phyloP scores from a whole-genome alignment of 2,888 invertebrate genomes.

The Amphipyra berbera region DNA sequence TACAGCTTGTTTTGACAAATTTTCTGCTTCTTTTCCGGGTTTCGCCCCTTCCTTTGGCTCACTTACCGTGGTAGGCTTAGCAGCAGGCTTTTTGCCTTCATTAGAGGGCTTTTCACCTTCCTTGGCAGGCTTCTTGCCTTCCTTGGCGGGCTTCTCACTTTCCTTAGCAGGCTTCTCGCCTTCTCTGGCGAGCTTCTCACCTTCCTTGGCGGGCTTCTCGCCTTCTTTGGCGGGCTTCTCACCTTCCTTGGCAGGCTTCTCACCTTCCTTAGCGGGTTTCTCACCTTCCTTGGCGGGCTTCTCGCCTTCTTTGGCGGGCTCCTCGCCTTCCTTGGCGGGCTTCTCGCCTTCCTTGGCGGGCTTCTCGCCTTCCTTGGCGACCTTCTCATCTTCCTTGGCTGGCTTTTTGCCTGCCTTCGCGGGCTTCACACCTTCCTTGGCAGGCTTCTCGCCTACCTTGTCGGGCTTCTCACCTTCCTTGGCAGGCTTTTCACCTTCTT shows the following conservation, averaged over 20 bases:
- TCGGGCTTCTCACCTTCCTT: not conserved
- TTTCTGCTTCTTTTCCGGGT: constrained; percentile 32
- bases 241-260: not conserved
- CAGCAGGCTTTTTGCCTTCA: not conserved
- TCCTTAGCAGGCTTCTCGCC: not conserved
- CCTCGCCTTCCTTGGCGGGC: not conserved
- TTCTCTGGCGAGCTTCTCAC: not conserved
- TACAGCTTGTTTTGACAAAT: constrained; percentile 37
- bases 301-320: not conserved
- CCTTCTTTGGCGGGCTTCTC: not conserved
- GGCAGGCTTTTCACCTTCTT: not conserved
- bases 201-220: not conserved
- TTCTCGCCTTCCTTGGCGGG: not conserved
- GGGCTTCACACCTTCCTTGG: not conserved
- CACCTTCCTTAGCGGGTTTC: not conserved
- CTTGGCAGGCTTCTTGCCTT: not conserved
- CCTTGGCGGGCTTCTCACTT: not conserved
- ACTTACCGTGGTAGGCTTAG: not conserved
- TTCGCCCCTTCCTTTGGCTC: not conserved
- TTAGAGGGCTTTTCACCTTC: not conserved
- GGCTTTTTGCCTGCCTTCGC: not conserved
- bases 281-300: constrained; percentile 6
- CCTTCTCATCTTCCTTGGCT: not conserved
- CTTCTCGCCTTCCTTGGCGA: not conserved
- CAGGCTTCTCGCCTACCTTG: not conserved